These are phyloP conservation scores for Thunnus thynnus DNA, from an alignment of 2,113 vertebrate genomes.

Conservation along the genomic window DNA sequence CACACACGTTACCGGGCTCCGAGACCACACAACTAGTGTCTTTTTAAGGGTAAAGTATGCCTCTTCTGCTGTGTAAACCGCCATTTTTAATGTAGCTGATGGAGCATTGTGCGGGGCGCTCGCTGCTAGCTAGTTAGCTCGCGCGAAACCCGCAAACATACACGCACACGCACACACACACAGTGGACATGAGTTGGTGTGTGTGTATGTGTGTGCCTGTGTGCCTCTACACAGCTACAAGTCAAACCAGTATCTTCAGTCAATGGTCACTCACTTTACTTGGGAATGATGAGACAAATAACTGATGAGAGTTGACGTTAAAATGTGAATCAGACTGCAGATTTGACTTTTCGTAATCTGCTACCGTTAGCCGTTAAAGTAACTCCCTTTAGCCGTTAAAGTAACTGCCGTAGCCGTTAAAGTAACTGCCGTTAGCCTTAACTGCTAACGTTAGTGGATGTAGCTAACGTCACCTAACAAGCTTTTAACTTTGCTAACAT, in stretches of 20 bases:
- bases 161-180: conserved; percentile 31
- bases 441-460: conserved; percentile 36
- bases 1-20: neutral
- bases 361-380: conserved; percentile 43
- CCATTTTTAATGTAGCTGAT: conserved; percentile 88
- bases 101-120: conserved; percentile 79
- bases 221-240: conserved; percentile 3
- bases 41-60: conserved; percentile 67
- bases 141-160: conserved; percentile 63
- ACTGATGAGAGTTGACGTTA: conserved; percentile 1
- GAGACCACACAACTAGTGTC: conserved; percentile 9
- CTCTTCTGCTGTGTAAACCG: conserved; percentile 84
- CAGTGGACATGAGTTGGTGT: conserved; percentile 10
- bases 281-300: neutral
- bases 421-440: conserved; percentile 33
- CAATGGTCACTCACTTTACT: neutral
- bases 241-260: conserved; percentile 3
- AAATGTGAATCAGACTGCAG: conserved; percentile 16
- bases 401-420: conserved; percentile 36
- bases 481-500: conserved; percentile 55
- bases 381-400: conserved; percentile 28
- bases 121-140: conserved; percentile 70
- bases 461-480: conserved; percentile 56
- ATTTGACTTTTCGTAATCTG: conserved; percentile 56
- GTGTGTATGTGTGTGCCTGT: conserved; percentile 20